Base-by-base conservation (phyloP, 2,888 invertebrate species). In the Conchocele bisecta region DNA sequence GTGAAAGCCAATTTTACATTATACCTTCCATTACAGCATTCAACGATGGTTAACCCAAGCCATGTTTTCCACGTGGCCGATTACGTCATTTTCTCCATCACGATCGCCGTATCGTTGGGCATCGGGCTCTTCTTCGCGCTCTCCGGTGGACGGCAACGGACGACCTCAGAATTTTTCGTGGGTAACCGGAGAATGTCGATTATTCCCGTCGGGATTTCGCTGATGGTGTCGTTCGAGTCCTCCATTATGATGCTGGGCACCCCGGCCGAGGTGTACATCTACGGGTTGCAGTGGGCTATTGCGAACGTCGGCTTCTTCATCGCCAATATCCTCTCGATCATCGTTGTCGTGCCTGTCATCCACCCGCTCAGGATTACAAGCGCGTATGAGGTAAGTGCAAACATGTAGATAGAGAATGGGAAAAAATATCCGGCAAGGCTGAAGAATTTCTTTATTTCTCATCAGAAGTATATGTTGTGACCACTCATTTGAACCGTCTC, bases 81-180 rank as follows among this genome's bases (percentile, higher is more conserved):
- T 74, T 91, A 89, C 77, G 64, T 85, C 31, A 86, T 91, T 13
- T 90, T 91, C 70, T 77, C 72, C 4, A 76, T 85, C 0, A 88
- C 89, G 26, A 76, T 91, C 29, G 74, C 74, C 0, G 64, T 89
- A 6, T 91, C 91, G 6, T 74, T 90, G 9, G 81, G 88, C 5
- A 89, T 91, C 50, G 91, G 91, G 0, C 60, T 91, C 17, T 90
- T 87, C 71, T 90, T 89, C 85, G 91, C 93, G 86, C 93, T 93
- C 83, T 92, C 92, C 29, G 93, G 83, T 28, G 81, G 91, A 83
- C 92, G 92, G 80, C 92, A 93, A 88, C 94, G 79, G 91, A 95
- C 90, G 5, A 90, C 89, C 24, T 84, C 84, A 44, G 90, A 91
- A 68, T 87, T 90, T 50, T 83, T 91, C 22, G 87, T 91, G 42